A percentile compares a stretch with the other conserved stretches of the same genome.
These are phyloP conservation scores for Cataglyphis rosenhaueri DNA, from an alignment of 2,888 invertebrate genomes.

Conservation along the genomic window DNA sequence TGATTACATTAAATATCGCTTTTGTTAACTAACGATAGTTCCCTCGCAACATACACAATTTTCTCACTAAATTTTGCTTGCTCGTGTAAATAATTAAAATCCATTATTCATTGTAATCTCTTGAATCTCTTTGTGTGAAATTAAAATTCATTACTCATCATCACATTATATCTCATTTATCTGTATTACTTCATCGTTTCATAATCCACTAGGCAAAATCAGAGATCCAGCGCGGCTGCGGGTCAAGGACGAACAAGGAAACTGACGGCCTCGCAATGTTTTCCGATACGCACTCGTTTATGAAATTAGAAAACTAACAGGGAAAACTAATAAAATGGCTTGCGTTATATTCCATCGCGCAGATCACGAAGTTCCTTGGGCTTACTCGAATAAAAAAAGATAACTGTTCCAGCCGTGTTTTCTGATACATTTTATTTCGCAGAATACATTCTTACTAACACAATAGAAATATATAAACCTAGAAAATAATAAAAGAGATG, in stretches of 20 bases:
- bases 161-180: not conserved
- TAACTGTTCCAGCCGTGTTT: constrained; percentile 31
- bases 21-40: not conserved
- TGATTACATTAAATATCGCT: not conserved
- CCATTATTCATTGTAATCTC: constrained; percentile 10
- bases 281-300: constrained; percentile 25
- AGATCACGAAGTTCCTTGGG: constrained; percentile 45
- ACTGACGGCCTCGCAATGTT: constrained; percentile 28
- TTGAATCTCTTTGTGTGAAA: constrained; percentile 15
- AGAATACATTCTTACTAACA: constrained; percentile 52
- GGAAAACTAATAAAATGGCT: not conserved
- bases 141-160: constrained; percentile 20
- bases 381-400: constrained; percentile 55
- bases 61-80: not conserved
- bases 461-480: constrained; percentile 63
- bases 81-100: constrained; percentile 3
- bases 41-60: not conserved
- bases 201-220: constrained; percentile 9
- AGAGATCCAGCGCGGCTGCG: not conserved
- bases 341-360: constrained; percentile 39
- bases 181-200: not conserved
- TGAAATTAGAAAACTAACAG: constrained; percentile 34
- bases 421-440: constrained; percentile 58
- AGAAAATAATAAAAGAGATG: constrained; percentile 57
- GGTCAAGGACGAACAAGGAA: constrained; percentile 36